These are phyloP conservation scores for Corythornis madagascariensis DNA, from an alignment of 2,113 vertebrate species.

Conservation along the genomic window DNA sequence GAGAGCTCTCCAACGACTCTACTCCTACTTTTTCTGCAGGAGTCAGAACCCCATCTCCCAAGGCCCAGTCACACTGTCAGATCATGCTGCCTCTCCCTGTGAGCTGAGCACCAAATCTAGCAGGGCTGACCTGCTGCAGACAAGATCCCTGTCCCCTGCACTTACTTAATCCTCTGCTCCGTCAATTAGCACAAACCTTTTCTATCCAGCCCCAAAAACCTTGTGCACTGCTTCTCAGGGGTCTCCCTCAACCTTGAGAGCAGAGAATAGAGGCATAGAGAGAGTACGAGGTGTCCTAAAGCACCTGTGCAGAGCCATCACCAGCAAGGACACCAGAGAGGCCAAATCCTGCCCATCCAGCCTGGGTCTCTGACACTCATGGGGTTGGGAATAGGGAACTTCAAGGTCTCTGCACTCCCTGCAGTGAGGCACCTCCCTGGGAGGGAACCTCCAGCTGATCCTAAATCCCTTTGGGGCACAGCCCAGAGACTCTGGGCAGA, in stretches of 20 bases:
- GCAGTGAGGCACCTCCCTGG: accelerated
- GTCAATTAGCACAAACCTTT: background rate
- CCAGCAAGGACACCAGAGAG: background rate
- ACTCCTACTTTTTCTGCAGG: background rate
- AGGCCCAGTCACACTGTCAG: background rate
- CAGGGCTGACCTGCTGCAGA: background rate
- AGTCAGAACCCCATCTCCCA: background rate
- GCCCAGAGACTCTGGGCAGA: background rate
- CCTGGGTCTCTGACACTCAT: background rate
- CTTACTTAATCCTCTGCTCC: background rate
- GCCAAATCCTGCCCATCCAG: background rate
- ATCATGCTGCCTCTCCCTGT: background rate
- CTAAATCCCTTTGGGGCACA: background rate
- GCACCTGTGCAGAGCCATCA: background rate
- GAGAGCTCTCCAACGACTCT: background rate
- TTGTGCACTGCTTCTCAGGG: accelerated
- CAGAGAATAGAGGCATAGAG: background rate
- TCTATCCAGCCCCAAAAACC: background rate
- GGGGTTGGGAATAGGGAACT: background rate
- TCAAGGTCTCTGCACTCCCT: accelerated
- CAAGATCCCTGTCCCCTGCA: background rate
- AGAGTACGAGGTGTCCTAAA: background rate
- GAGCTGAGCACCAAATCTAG: background rate
- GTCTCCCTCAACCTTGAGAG: background rate
- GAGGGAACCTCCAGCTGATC: background rate